Evolutionary conservation across 2,113 vertebrate species (phyloP).

Genomic region (Xerus inauris): DNA sequence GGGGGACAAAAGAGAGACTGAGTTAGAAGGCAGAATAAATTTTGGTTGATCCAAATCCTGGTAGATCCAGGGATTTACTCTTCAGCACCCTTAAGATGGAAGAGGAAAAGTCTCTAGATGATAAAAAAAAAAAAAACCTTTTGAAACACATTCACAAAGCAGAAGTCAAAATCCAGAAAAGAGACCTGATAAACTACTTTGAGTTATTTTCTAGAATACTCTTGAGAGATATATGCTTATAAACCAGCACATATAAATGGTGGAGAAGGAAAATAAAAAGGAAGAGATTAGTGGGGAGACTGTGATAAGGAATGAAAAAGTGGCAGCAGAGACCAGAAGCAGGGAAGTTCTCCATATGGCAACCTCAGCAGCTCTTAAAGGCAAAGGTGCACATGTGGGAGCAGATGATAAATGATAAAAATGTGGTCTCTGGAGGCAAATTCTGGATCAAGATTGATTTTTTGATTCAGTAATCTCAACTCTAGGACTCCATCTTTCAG

Average conservation of each 20-base stretch:
- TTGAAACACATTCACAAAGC: not conserved
- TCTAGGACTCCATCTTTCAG: not conserved
- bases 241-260: not conserved
- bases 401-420: not conserved
- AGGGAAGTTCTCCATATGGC: not conserved
- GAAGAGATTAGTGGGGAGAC: not conserved
- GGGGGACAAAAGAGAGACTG: not conserved
- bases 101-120: not conserved
- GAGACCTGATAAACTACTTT: not conserved
- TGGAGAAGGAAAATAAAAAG: not conserved
- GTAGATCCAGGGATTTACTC: not conserved
- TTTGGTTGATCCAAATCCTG: too few relatives aligned
- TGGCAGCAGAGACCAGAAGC: not conserved
- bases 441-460: not conserved
- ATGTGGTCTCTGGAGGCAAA: not conserved
- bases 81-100: not conserved
- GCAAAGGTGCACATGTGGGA: not conserved
- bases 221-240: not conserved
- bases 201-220: not conserved
- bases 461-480: not conserved
- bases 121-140: not conserved
- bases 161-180: not conserved
- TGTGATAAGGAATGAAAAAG: not conserved
- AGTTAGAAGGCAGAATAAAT: conserved; percentile 42
- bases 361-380: not conserved